Percentiles rank a stretch among this genome's conserved stretches.
These are phyloP conservation scores for Oscheius sp. DNA, from an alignment of 2,888 invertebrate species.

Conservation along the genomic window DNA sequence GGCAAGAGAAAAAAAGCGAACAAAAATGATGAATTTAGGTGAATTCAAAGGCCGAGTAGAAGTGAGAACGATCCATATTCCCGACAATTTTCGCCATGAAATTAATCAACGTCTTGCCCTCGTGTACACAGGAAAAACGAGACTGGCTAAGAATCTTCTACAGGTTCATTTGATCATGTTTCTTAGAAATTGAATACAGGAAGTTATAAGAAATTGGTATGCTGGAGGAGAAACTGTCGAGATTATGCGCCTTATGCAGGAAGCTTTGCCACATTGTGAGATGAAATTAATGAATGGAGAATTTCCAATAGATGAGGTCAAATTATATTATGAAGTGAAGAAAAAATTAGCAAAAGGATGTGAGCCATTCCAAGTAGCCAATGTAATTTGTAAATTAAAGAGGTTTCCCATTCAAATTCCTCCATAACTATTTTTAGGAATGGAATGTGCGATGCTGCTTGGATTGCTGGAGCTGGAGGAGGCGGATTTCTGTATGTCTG, in stretches of 20 bases:
- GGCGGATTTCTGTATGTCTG: slow-evolving; percentile 65
- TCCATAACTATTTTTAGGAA: too few relatives aligned
- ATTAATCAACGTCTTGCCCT: slow-evolving; percentile 74
- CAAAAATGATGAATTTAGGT: slow-evolving; percentile 7
- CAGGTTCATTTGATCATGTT: slow-evolving; percentile 73
- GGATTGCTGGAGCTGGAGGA: slow-evolving; percentile 69
- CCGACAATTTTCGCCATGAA: slow-evolving; percentile 26
- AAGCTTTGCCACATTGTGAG: slow-evolving; percentile 41
- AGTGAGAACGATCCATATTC: background rate
- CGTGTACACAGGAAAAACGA: slow-evolving; percentile 77
- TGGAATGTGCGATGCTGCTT: slow-evolving; percentile 46
- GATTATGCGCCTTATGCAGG: slow-evolving; percentile 34
- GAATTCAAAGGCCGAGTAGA: background rate
- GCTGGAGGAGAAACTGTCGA: slow-evolving; percentile 39
- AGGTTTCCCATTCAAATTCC: background rate
- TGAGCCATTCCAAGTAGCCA: slow-evolving; percentile 55
- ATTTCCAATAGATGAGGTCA: slow-evolving; percentile 49
- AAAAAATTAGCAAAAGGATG: slow-evolving; percentile 59
- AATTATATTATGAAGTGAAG: slow-evolving; percentile 58
- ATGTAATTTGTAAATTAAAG: slow-evolving; percentile 45
- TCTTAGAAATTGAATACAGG: too few relatives aligned
- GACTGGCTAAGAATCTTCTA: slow-evolving; percentile 77
- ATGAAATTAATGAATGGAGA: slow-evolving; percentile 33
- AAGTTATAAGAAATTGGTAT: slow-evolving; percentile 51
- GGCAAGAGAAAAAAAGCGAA: slow-evolving; percentile 57